Conservation (phyloP, 2,113 vertebrate genomes). For the human (Homo sapiens) region GRCh38 chr4:136169001-136169500, state of each 20-base stretch:
- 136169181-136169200: background rate
- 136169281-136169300: background rate
- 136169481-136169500: background rate
- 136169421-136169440: fast-evolving
- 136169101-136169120: background rate
- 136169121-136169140: background rate
- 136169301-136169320: background rate
- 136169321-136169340: fast-evolving
- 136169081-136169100: background rate
- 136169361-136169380: background rate
- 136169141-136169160: background rate
- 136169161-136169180: background rate
- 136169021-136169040: background rate
- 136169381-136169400: background rate
- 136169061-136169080: background rate
- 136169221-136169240: background rate
- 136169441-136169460: background rate
- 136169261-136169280: background rate
- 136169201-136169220: background rate
- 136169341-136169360: background rate
- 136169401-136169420: background rate
- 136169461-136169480: background rate
- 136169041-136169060: background rate
- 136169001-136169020: background rate
- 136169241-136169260: background rate